Conservation (phyloP, 2,888 invertebrate genomes). For the Lasioglossum lativentre region DNA sequence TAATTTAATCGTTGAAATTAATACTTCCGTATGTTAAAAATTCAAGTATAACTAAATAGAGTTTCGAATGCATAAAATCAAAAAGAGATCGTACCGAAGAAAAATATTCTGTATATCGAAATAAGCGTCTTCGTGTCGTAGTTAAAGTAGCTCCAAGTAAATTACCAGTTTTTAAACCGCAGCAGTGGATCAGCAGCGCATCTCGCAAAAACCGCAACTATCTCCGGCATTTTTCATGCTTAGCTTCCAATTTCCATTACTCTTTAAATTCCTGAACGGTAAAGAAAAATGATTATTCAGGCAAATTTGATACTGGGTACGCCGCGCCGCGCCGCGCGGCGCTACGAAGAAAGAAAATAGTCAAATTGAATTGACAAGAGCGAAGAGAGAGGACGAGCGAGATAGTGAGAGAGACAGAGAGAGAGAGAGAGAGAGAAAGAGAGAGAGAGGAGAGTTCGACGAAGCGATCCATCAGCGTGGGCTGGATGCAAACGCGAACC, state of each 20-base stretch:
- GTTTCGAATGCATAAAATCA: no score
- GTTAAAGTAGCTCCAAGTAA: not conserved
- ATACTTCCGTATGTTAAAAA: no score
- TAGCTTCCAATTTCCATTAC: not conserved
- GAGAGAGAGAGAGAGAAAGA: not conserved
- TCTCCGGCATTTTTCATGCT: not conserved
- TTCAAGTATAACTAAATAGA: no score
- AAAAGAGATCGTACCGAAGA: not conserved
- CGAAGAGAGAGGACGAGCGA: not conserved
- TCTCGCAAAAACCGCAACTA: not conserved
- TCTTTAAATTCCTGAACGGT: not conserved
- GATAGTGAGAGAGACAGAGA: not conserved
- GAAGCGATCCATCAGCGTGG: conserved; percentile 34
- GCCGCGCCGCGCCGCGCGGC: not conserved
- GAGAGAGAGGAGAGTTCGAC: not conserved
- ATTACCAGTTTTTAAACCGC: not conserved
- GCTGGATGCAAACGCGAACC: conserved; percentile 20
- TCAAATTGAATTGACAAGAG: conserved; percentile 8
- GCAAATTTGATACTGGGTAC: conserved; percentile 2
- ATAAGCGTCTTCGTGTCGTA: not conserved
- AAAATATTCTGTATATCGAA: not conserved
- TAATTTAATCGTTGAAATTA: no score
- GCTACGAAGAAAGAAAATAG: not conserved
- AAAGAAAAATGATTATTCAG: conserved; percentile 2
- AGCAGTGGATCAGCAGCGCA: not conserved